These are phyloP conservation scores for Elachura formosa DNA, from an alignment of 2,113 vertebrate genomes.

Conservation along the genomic window DNA sequence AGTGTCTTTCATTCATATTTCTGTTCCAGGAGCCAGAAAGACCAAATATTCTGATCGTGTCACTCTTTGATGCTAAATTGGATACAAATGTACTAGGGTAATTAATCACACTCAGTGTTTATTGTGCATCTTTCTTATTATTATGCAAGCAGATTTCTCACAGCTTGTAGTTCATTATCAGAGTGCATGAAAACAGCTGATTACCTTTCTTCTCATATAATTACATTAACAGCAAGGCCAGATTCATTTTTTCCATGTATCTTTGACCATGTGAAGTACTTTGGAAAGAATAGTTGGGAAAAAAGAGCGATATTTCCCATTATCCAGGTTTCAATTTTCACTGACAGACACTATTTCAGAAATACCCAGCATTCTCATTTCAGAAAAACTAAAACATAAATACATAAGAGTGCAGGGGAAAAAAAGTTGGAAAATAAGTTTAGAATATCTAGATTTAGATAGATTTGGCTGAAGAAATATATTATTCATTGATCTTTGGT, in stretches of 20 bases:
- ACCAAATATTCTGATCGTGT: constrained; percentile 1
- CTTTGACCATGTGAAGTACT: neutral
- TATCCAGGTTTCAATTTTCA: neutral
- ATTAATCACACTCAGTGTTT: constrained; percentile 54
- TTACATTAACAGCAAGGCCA: constrained; percentile 22
- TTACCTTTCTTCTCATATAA: constrained; percentile 41
- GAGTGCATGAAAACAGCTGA: constrained; percentile 49
- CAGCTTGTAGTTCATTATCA: constrained; percentile 49
- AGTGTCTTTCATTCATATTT: constrained; percentile 24
- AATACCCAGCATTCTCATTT: neutral
- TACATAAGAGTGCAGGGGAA: neutral
- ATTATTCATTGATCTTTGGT: neutral
- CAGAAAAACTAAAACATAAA: neutral
- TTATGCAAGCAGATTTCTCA: constrained; percentile 31
- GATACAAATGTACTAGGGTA: constrained; percentile 41
- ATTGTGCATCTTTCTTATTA: constrained; percentile 51
- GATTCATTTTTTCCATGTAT: neutral
- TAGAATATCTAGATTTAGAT: neutral
- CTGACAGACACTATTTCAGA: neutral
- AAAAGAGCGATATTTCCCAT: neutral
- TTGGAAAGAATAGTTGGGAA: neutral
- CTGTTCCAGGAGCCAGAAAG: neutral
- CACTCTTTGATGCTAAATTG: constrained; percentile 41
- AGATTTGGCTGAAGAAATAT: neutral
- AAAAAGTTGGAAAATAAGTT: neutral